Evolutionary conservation across 1,140 invertebrate species (phyloP).

Genomic region (Aphis gossypii): DNA sequence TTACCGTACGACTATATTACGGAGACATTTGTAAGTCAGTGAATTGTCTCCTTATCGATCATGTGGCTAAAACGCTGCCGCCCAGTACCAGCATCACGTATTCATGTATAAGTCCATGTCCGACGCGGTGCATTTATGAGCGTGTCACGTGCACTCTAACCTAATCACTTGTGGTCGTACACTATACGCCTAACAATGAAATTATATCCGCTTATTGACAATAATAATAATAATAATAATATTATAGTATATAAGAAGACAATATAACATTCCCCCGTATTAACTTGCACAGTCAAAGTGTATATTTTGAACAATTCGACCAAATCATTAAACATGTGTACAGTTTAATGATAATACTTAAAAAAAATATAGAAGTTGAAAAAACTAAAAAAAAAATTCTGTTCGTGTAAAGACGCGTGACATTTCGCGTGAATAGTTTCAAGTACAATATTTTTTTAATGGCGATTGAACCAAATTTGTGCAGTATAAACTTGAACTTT

Average conservation of each 20-base stretch:
- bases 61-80: not conserved
- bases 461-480: too few relatives aligned
- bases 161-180: not conserved
- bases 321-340: too few relatives aligned
- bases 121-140: not conserved
- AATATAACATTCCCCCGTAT: not conserved
- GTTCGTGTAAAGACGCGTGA: too few relatives aligned
- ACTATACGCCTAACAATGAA: not conserved
- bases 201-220: not conserved
- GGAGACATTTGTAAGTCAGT: not conserved
- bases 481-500: too few relatives aligned
- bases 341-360: too few relatives aligned
- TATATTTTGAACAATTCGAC: not conserved
- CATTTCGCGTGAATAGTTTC: too few relatives aligned
- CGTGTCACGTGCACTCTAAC: not conserved
- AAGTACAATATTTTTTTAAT: not conserved
- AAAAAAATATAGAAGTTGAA: too few relatives aligned
- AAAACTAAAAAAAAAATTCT: too few relatives aligned
- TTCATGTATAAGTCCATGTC: not conserved
- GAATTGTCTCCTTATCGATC: constrained; percentile 6
- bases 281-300: too few relatives aligned
- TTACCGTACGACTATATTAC: not conserved
- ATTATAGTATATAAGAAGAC: not conserved
- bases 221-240: not conserved
- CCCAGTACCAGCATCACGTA: not conserved